phyloP scores from a whole-genome alignment of 53 echinoderm and acorn worm species.

The Antedon mediterranea region DNA sequence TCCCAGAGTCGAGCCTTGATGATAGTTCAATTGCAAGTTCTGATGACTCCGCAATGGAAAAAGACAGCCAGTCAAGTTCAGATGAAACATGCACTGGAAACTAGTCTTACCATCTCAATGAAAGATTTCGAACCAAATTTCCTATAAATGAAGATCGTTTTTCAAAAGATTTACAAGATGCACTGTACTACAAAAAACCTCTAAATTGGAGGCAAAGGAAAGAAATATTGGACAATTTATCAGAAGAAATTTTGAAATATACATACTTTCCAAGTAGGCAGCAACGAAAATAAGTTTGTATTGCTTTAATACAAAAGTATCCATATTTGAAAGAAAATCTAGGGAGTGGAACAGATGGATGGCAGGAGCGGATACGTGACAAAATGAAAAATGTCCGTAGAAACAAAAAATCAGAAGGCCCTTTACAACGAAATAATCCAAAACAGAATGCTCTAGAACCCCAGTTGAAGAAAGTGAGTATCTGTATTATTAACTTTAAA shows the following conservation, averaged over 20 bases:
- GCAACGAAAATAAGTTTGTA: neutral
- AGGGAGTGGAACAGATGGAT: conserved; percentile 11
- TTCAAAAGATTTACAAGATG: neutral
- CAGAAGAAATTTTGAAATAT: conserved; percentile 5
- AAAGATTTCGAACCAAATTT: neutral
- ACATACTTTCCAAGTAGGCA: neutral
- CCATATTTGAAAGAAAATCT: conserved; percentile 6
- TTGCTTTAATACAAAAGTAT: neutral
- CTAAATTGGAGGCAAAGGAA: conserved; percentile 1
- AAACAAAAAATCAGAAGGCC: neutral
- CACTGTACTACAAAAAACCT: neutral
- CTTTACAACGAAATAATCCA: neutral
- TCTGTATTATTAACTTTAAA: too few relatives aligned
- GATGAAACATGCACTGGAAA: neutral
- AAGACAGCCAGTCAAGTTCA: neutral
- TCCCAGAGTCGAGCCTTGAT: neutral
- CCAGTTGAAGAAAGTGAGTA: too few relatives aligned
- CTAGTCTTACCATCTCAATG: neutral
- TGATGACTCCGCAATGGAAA: neutral
- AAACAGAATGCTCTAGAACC: too few relatives aligned
- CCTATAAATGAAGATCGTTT: neutral
- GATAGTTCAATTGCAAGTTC: neutral
- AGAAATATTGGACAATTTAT: neutral
- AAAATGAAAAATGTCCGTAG: conserved; percentile 11
- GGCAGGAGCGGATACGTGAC: neutral